These are phyloP conservation scores for Agriotes lineatus DNA, from an alignment of 2,888 invertebrate genomes.

Conservation along the genomic window DNA sequence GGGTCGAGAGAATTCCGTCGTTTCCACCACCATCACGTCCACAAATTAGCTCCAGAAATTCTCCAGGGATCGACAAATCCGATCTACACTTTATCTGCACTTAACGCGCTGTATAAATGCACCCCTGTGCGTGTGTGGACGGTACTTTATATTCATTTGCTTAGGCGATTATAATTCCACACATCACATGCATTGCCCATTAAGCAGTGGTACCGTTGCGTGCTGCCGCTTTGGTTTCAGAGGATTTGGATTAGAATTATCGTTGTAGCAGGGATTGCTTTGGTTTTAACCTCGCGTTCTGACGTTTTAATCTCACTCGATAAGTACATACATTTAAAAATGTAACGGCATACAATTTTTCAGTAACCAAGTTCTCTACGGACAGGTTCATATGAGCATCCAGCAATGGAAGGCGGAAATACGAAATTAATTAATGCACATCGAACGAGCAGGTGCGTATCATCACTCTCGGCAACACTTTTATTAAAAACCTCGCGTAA, in stretches of 20 bases:
- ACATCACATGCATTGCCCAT: conserved; percentile 24
- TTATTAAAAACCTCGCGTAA: conserved; percentile 10
- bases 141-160: conserved; percentile 19
- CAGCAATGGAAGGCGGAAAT: conserved; percentile 17
- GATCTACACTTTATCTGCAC: too few relatives aligned
- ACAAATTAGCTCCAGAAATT: too few relatives aligned
- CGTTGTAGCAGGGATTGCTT: background rate
- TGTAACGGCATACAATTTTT: too few relatives aligned
- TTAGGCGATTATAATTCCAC: conserved; percentile 13
- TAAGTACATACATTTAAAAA: too few relatives aligned
- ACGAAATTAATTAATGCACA: conserved; percentile 21
- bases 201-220: conserved; percentile 16
- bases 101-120: conserved; percentile 3
- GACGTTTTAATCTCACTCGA: too few relatives aligned
- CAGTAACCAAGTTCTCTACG: too few relatives aligned
- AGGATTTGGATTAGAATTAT: background rate
- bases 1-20: too few relatives aligned
- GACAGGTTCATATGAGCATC: too few relatives aligned
- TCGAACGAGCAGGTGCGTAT: conserved; percentile 17
- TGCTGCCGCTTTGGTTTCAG: background rate
- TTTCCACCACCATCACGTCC: too few relatives aligned
- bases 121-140: conserved; percentile 18
- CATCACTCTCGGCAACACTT: conserved; percentile 12
- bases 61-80: too few relatives aligned
- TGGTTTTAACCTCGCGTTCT: background rate